These are phyloP conservation scores for Myxocyprinus asiaticus DNA, from an alignment of 2,113 vertebrate genomes.

Conservation along the genomic window DNA sequence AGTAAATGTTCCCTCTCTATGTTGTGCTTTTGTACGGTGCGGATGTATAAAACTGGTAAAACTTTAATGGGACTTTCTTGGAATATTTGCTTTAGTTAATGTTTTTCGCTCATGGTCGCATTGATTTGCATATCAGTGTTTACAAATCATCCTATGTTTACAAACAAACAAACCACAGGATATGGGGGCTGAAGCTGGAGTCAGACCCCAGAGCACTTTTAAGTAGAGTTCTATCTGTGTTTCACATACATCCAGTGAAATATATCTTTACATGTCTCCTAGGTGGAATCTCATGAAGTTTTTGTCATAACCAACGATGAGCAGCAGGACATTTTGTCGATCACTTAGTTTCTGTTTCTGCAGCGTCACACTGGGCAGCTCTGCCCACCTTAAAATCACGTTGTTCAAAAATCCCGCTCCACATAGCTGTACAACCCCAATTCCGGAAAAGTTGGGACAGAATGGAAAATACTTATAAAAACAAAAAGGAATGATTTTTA, in stretches of 20 bases:
- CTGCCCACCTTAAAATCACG: too few species aligned
- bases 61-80: constrained; percentile 1
- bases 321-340: too few species aligned
- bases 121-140: constrained; percentile 37
- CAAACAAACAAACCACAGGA: constrained; percentile 19
- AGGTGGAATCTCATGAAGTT: too few species aligned
- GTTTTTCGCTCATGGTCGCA: background rate
- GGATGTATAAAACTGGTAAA: background rate
- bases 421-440: too few species aligned
- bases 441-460: too few species aligned
- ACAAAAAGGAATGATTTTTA: too few species aligned
- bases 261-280: background rate
- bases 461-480: too few species aligned
- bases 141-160: constrained; percentile 43
- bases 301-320: too few species aligned
- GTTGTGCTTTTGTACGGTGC: background rate
- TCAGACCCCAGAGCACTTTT: constrained; percentile 19
- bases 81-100: background rate
- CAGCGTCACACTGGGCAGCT: background rate
- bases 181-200: background rate
- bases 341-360: too few species aligned
- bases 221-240: constrained; percentile 20
- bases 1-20: background rate
- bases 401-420: too few species aligned
- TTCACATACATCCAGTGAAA: constrained; percentile 1